A percentile compares a stretch with the other conserved stretches of the same genome.
Evolutionary conservation across 2,113 vertebrate genomes (phyloP).

Genomic region (Plectropomus leopardus): DNA sequence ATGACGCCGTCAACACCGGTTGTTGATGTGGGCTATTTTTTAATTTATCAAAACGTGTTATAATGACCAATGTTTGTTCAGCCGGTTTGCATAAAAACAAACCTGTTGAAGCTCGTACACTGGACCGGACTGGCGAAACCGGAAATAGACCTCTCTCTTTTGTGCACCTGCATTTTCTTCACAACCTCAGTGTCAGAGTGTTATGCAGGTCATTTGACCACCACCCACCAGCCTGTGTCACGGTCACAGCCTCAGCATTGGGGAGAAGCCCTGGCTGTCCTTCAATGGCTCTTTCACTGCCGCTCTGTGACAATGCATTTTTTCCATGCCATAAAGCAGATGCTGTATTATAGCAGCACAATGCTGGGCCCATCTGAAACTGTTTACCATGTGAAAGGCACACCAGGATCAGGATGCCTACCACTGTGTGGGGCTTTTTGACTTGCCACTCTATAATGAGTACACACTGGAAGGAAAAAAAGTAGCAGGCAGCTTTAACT

Average conservation of each 20-base stretch:
- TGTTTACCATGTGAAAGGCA: conserved; percentile 84
- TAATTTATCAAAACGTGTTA: too few relatives aligned
- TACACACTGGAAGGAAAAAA: conserved; percentile 69
- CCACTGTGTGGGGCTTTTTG: conserved; percentile 81
- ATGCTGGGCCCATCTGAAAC: conserved; percentile 76
- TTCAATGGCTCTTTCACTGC: conserved; percentile 81
- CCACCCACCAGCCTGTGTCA: conserved; percentile 65
- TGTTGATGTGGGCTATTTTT: too few relatives aligned
- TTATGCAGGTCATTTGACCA: conserved; percentile 50
- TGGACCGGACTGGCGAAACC: too few relatives aligned
- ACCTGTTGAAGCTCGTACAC: too few relatives aligned
- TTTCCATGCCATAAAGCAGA: conserved; percentile 85
- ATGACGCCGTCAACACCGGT: too few relatives aligned
- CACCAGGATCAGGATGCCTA: conserved; percentile 77
- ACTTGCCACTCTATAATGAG: conserved; percentile 80
- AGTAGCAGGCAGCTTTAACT: conserved; percentile 71
- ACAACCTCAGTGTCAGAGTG: conserved; percentile 17
- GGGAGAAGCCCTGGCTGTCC: conserved; percentile 67
- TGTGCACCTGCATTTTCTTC: conserved; percentile 17
- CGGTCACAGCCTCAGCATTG: conserved; percentile 66
- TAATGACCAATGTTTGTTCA: too few relatives aligned
- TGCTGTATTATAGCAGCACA: conserved; percentile 82
- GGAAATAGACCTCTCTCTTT: too few relatives aligned
- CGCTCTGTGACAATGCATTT: conserved; percentile 82
- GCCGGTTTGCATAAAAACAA: too few relatives aligned